Conservation (phyloP, 2,113 vertebrate genomes). For the Aplodontia rufa region DNA sequence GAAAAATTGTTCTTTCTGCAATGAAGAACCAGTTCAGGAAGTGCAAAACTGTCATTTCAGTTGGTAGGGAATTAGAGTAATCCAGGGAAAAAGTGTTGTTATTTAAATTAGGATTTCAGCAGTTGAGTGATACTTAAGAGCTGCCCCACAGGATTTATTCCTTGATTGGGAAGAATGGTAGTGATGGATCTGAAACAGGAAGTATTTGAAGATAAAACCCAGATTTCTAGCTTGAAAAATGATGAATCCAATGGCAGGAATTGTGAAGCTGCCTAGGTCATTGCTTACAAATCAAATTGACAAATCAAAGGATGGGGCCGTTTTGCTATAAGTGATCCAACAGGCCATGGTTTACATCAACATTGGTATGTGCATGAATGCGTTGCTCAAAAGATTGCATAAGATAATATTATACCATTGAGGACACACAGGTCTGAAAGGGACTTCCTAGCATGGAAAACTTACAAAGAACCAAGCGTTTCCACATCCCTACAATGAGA, state of each 20-base stretch:
- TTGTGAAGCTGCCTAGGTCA: neutral
- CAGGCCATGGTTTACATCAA: neutral
- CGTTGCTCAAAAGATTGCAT: neutral
- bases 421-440: neutral
- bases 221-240: neutral
- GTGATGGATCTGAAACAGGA: neutral
- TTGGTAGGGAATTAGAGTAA: neutral
- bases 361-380: neutral
- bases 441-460: neutral
- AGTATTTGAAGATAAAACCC: neutral
- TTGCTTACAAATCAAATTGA: neutral
- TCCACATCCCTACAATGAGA: neutral
- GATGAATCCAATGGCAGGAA: neutral
- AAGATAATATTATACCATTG: neutral
- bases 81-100: neutral
- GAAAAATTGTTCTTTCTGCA: neutral
- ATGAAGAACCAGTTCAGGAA: neutral
- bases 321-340: neutral
- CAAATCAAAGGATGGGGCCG: neutral
- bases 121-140: slow-evolving; percentile 4
- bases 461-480: neutral
- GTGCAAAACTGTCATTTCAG: neutral
- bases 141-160: neutral
- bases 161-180: neutral
- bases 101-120: neutral